A percentile compares a stretch with the other conserved stretches of the same genome.
phyloP scores from a whole-genome alignment of 2,113 vertebrate species.

The Serranochromis macrocephalus region DNA sequence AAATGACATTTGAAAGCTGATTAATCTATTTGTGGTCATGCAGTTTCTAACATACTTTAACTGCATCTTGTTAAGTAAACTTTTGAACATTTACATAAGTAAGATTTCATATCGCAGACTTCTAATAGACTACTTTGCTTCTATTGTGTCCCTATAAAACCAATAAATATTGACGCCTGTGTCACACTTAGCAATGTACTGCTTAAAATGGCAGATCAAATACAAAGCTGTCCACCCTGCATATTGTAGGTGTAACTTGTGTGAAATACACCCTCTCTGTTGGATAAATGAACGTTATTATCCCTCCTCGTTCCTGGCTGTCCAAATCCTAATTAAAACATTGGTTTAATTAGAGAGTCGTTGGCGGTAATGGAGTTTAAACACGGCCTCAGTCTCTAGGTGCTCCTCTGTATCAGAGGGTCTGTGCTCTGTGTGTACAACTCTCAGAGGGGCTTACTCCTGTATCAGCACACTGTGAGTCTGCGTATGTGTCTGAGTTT shows the following conservation, averaged over 20 bases:
- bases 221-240: background rate
- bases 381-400: slow-evolving; percentile 57
- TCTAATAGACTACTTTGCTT: background rate
- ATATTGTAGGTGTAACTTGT: background rate
- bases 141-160: background rate
- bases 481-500: background rate
- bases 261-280: slow-evolving; percentile 25
- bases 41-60: background rate
- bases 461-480: slow-evolving; percentile 1
- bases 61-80: background rate
- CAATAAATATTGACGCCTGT: background rate
- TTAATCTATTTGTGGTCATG: background rate
- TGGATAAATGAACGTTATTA: slow-evolving; percentile 56
- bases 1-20: background rate
- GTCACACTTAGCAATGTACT: background rate
- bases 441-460: slow-evolving; percentile 41
- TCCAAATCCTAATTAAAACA: slow-evolving; percentile 71
- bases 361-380: slow-evolving; percentile 66
- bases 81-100: background rate
- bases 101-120: background rate
- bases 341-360: slow-evolving; percentile 65
- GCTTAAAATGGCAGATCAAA: background rate
- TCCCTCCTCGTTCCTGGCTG: slow-evolving; percentile 38
- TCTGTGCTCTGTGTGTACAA: slow-evolving; percentile 33
- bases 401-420: slow-evolving; percentile 48